A percentile compares a stretch with the other conserved stretches of the same genome.
Evolutionary conservation across 2,888 invertebrate species (phyloP).

Genomic region (Hemaris fuciformis): DNA sequence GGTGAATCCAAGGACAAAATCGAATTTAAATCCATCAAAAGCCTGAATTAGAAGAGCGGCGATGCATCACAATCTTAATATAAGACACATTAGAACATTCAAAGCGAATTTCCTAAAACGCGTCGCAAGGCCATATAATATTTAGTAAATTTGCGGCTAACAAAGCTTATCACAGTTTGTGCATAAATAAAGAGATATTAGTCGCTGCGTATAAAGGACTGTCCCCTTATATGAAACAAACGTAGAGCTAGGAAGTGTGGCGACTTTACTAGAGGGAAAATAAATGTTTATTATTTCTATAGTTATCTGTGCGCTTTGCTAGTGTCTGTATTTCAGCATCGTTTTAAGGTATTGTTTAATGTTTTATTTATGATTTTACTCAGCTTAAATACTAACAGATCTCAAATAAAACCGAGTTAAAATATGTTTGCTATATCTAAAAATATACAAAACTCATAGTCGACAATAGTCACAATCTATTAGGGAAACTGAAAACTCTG

Average conservation of each 20-base stretch:
- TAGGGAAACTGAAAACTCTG: no score
- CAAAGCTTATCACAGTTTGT: conserved; percentile 54
- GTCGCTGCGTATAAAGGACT: conserved; percentile 46
- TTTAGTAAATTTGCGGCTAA: conserved; percentile 47
- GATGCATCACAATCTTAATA: background rate
- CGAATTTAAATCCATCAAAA: background rate
- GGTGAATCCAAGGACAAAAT: no score
- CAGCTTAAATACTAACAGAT: no score
- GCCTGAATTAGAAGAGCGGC: background rate
- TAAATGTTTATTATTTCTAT: background rate
- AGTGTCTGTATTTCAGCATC: no score
- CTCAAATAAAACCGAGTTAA: no score
- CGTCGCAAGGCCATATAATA: conserved; percentile 34
- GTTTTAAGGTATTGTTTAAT: no score
- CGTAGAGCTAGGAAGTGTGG: conserved; percentile 28
- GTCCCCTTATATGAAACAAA: conserved; percentile 36
- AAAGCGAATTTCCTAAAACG: conserved; percentile 24
- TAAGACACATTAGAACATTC: background rate
- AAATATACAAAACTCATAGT: no score
- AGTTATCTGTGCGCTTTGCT: no score
- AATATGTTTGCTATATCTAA: no score
- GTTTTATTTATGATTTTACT: no score
- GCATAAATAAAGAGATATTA: conserved; percentile 50
- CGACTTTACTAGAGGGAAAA: background rate
- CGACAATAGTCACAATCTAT: no score